Evolutionary conservation across 2,113 vertebrate genomes (phyloP).

Genomic region (Butorides virescens): DNA sequence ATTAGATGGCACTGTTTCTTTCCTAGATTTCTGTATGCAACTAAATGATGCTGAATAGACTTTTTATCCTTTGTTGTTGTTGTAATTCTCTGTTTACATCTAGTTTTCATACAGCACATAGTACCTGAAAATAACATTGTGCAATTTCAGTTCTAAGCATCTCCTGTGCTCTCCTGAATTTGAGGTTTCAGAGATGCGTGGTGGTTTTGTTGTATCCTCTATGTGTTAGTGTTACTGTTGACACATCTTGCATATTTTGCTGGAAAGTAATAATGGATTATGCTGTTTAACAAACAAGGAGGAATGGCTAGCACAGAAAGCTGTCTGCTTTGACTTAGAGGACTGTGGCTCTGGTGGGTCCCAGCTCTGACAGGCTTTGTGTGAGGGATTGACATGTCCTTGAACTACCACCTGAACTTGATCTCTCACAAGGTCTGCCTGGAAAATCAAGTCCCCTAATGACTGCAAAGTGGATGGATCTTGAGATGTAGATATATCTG

Average conservation of each 20-base stretch:
- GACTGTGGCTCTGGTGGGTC: not conserved
- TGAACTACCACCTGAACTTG: not conserved
- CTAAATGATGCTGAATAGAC: not conserved
- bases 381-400: not conserved
- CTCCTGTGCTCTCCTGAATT: not conserved
- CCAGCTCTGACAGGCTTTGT: not conserved
- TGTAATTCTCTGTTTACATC: not conserved
- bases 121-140: not conserved
- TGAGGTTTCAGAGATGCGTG: not conserved
- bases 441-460: not conserved
- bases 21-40: not conserved
- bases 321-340: not conserved
- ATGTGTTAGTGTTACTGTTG: not conserved
- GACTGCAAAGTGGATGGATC: not conserved
- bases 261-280: not conserved
- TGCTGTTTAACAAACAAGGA: not conserved
- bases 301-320: not conserved
- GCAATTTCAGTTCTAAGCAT: not conserved
- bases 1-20: constrained; percentile 30
- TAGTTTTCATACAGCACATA: not conserved
- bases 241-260: not conserved
- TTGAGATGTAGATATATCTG: not conserved
- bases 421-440: not conserved
- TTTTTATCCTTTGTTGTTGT: not conserved
- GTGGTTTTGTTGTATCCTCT: not conserved